phyloP scores from a whole-genome alignment of 1,140 invertebrate species.

The roundworm (Caenorhabditis elegans) region DNA sequence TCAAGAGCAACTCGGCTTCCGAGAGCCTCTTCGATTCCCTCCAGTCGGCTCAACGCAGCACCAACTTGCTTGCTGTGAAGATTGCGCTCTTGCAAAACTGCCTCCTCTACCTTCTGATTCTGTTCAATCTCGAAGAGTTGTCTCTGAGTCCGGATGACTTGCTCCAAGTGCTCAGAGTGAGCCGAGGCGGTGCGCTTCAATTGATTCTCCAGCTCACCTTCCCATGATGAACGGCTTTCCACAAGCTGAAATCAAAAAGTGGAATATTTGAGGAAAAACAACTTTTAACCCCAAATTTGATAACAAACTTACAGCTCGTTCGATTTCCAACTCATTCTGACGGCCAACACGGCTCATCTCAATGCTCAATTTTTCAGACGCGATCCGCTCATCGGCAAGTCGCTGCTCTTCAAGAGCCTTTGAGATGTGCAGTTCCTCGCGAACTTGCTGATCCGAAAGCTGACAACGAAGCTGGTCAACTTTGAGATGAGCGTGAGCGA shows the following conservation, averaged over 20 bases:
- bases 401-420: constrained; percentile 58
- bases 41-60: constrained; percentile 78
- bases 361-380: constrained; percentile 39
- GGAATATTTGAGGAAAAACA: not conserved
- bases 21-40: constrained; percentile 83
- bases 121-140: constrained; percentile 74
- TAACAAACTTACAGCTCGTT: constrained; percentile 43
- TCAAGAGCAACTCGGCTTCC: constrained; percentile 73
- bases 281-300: too few relatives aligned
- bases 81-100: constrained; percentile 72
- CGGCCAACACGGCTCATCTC: constrained; percentile 40
- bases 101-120: constrained; percentile 73
- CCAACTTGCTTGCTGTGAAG: constrained; percentile 78
- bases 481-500: constrained; percentile 70
- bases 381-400: constrained; percentile 47
- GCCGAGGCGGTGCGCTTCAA: constrained; percentile 79
- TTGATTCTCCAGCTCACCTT: constrained; percentile 77
- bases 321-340: constrained; percentile 49
- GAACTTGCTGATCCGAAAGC: constrained; percentile 68
- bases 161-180: constrained; percentile 79
- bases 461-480: constrained; percentile 70
- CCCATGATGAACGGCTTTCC: constrained; percentile 73
- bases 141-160: constrained; percentile 71
- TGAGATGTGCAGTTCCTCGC: constrained; percentile 59
- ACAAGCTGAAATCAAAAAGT: constrained; percentile 69